phyloP scores from a whole-genome alignment of 2,797 vertebrate genomes.

The Tamandua tetradactyla region DNA sequence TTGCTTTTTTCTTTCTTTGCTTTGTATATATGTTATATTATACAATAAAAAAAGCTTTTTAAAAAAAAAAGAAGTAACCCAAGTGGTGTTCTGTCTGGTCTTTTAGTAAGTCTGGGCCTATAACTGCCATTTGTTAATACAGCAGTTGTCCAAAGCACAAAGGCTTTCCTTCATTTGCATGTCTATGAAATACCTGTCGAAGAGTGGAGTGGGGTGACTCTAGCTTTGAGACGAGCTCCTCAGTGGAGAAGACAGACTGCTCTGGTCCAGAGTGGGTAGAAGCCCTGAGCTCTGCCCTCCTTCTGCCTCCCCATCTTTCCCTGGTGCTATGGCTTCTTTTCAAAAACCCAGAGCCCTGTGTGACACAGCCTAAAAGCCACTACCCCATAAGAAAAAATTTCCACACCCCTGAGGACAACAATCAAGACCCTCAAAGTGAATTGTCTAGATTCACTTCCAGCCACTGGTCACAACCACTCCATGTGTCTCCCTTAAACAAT shows the following conservation, averaged over 20 bases:
- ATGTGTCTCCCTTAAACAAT: background rate
- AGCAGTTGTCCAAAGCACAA: too few relatives aligned
- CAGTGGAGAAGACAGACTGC: background rate
- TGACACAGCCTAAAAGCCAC: background rate
- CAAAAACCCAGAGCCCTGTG: background rate
- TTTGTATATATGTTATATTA: too few relatives aligned
- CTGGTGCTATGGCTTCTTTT: background rate
- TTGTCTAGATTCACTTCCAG: background rate
- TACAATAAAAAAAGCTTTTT: too few relatives aligned
- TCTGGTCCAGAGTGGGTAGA: accelerated
- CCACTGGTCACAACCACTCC: background rate
- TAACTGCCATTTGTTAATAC: background rate
- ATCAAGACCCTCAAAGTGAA: background rate
- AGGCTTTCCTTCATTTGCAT: background rate
- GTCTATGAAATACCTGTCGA: background rate
- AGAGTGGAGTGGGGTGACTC: background rate
- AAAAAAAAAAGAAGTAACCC: background rate
- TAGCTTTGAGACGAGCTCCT: background rate
- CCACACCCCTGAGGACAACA: background rate
- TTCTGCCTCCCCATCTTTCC: background rate
- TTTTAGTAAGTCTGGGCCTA: too few relatives aligned
- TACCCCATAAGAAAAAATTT: background rate
- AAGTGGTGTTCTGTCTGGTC: background rate
- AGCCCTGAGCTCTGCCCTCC: background rate
- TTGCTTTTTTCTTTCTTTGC: too few relatives aligned